Evolutionary conservation across 2,888 invertebrate species (phyloP).

Genomic region (Neelides folsomi): DNA sequence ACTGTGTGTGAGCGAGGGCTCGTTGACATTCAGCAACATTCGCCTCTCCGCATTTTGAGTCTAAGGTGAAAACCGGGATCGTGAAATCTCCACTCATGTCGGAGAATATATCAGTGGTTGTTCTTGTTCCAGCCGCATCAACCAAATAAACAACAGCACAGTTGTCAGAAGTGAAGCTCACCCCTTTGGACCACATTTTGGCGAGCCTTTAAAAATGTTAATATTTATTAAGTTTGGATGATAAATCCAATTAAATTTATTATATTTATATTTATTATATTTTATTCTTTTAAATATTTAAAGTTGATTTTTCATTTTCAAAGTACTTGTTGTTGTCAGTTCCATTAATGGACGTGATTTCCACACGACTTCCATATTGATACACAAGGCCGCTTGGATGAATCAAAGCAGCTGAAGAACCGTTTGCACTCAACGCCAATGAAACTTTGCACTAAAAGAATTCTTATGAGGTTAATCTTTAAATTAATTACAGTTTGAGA

Average conservation of each 20-base stretch:
- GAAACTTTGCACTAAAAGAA: constrained; percentile 71
- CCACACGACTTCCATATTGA: constrained; percentile 73
- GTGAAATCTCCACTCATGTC: constrained; percentile 73
- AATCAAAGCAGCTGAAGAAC: constrained; percentile 63
- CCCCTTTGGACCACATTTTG: constrained; percentile 86
- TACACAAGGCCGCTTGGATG: constrained; percentile 70
- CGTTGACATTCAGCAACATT: constrained; percentile 62
- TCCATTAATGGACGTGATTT: constrained; percentile 67
- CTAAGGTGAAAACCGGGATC: constrained; percentile 66
- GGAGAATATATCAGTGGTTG: constrained; percentile 54
- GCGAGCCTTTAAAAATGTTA: too few relatives aligned
- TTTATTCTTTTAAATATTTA: too few relatives aligned
- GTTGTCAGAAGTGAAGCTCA: constrained; percentile 75
- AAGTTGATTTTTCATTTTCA: too few relatives aligned
- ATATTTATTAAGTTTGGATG: constrained; percentile 10
- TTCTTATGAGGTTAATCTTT: too few relatives aligned
- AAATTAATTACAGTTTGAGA: too few relatives aligned
- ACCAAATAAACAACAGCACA: constrained; percentile 76
- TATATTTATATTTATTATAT: too few relatives aligned
- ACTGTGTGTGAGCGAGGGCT: constrained; percentile 57
- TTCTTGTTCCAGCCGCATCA: constrained; percentile 75
- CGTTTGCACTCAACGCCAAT: constrained; percentile 63
- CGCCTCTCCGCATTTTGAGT: constrained; percentile 58
- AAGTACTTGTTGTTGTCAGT: constrained; percentile 69
- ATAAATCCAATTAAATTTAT: too few relatives aligned